Conservation (phyloP, 2,797 vertebrate species). For the Sebastes vulpes region DNA sequence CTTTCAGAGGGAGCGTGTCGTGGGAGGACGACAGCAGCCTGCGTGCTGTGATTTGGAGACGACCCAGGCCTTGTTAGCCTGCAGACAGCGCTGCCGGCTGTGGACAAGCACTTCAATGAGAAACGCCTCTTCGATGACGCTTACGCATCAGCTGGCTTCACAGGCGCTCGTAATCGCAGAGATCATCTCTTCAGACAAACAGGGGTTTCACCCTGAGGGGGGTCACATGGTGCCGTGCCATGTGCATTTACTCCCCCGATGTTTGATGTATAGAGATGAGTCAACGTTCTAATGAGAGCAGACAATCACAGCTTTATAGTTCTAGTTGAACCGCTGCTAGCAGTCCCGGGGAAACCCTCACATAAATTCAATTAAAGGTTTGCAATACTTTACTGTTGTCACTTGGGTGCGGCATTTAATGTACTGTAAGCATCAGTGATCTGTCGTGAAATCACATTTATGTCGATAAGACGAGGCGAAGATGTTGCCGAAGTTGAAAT, state of each 20-base stretch:
- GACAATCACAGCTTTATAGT: background rate
- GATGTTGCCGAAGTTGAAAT: background rate
- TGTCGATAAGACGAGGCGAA: too few relatives aligned
- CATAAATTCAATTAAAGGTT: background rate
- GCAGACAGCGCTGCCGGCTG: background rate
- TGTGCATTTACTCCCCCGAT: background rate
- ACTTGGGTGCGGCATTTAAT: background rate
- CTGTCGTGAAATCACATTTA: background rate
- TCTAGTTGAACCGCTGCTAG: background rate
- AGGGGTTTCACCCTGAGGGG: background rate
- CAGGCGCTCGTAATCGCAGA: background rate
- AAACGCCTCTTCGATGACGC: background rate
- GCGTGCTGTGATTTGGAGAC: slow-evolving; percentile 26
- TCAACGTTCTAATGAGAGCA: background rate
- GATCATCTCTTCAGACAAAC: background rate
- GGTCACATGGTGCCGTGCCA: background rate
- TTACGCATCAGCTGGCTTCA: background rate
- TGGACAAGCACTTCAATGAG: slow-evolving; percentile 10
- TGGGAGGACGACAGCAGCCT: slow-evolving; percentile 12
- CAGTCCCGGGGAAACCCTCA: background rate
- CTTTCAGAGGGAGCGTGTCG: background rate
- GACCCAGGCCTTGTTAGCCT: slow-evolving; percentile 24
- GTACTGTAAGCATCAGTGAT: background rate
- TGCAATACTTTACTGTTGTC: background rate
- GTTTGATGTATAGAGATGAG: background rate